Evolutionary conservation across 2,113 vertebrate species (phyloP).

Genomic region (Phalacrocorax pelagicus): DNA sequence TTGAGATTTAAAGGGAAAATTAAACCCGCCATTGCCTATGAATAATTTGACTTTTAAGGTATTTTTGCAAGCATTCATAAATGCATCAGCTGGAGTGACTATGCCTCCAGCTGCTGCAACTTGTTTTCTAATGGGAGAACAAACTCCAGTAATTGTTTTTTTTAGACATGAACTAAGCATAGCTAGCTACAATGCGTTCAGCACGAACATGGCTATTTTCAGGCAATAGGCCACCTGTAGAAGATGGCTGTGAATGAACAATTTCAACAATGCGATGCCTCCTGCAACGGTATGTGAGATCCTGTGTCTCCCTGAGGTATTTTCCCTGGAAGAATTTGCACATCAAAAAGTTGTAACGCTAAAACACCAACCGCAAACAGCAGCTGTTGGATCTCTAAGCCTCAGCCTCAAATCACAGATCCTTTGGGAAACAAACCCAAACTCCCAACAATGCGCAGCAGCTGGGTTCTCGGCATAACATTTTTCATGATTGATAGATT

Average conservation of each 20-base stretch:
- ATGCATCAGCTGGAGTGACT: not conserved
- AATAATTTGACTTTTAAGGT: not conserved
- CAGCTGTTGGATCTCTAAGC: not conserved
- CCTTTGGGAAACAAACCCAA: not conserved
- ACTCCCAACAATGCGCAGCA: not conserved
- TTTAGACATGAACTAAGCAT: not conserved
- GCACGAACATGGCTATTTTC: not conserved
- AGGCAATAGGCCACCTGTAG: not conserved
- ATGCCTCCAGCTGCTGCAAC: not conserved
- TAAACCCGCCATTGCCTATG: not conserved
- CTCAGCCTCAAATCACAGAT: not conserved
- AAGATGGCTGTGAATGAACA: not conserved
- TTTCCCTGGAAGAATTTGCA: not conserved
- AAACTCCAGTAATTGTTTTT: not conserved
- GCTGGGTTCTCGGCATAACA: not conserved
- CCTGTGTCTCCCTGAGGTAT: not conserved
- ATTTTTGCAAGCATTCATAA: not conserved
- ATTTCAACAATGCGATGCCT: accelerated
- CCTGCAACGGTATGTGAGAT: not conserved
- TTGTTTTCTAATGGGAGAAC: not conserved
- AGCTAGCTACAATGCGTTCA: accelerated
- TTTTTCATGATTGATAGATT: not conserved
- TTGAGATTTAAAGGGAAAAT: not conserved
- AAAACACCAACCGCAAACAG: not conserved
- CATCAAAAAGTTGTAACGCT: not conserved